A percentile compares a stretch with the other conserved stretches of the same genome.
phyloP scores from a whole-genome alignment of 2,888 invertebrate species.

The Mimumesa dahlbomi region DNA sequence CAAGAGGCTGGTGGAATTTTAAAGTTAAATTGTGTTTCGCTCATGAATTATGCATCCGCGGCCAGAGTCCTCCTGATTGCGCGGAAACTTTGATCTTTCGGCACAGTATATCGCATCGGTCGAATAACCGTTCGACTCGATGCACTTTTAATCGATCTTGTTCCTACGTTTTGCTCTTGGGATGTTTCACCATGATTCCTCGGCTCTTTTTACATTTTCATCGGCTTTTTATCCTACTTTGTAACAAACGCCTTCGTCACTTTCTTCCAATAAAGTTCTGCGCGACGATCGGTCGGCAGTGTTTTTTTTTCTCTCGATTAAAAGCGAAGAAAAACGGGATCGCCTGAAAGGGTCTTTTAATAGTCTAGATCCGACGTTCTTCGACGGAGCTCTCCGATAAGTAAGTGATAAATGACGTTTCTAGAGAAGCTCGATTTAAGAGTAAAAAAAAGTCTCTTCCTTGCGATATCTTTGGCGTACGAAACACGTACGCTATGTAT shows the following conservation, averaged over 20 bases:
- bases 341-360: no score
- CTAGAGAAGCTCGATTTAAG: no score
- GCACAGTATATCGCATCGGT: conserved; percentile 46
- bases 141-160: conserved; percentile 54
- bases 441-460: no score
- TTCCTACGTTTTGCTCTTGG: background rate
- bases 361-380: background rate
- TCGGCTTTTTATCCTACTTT: background rate
- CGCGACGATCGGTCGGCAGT: background rate
- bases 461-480: no score
- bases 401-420: no score
- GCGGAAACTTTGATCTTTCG: conserved; percentile 56
- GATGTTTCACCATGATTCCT: no score
- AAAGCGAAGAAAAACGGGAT: no score
- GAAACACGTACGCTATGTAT: no score
- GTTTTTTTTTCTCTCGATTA: no score
- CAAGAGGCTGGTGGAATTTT: conserved; percentile 61
- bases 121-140: conserved; percentile 41
- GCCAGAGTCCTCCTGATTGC: conserved; percentile 48
- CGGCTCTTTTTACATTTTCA: background rate
- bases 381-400: no score
- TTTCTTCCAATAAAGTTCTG: background rate
- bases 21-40: conserved; percentile 71
- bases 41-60: conserved; percentile 68
- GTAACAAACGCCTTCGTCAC: background rate